A percentile compares a stretch with the other conserved stretches of the same genome.
Conservation (phyloP, 2,797 vertebrate species). For the Gadopsis marmoratus region DNA sequence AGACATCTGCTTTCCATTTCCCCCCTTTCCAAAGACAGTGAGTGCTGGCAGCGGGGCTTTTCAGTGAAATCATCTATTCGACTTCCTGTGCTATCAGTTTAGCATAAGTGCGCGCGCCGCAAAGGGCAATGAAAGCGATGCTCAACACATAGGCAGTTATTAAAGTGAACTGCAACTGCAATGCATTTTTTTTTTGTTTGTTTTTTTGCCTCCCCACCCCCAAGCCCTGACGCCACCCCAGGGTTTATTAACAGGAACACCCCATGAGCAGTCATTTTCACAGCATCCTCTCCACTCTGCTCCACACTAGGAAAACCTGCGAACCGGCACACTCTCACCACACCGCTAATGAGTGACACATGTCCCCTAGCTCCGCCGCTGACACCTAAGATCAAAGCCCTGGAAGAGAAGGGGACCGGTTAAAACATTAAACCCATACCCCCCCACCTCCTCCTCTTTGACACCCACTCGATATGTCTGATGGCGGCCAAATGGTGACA, state of each 20-base stretch:
- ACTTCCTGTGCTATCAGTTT: slow-evolving; percentile 83
- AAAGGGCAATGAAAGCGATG: slow-evolving; percentile 57
- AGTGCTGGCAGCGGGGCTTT: slow-evolving; percentile 76
- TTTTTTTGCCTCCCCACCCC: slow-evolving; percentile 34
- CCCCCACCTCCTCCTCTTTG: slow-evolving; percentile 74
- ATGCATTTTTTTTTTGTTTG: slow-evolving; percentile 34
- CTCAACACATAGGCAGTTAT: slow-evolving; percentile 55
- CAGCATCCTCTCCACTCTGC: slow-evolving; percentile 71
- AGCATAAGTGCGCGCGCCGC: slow-evolving; percentile 66
- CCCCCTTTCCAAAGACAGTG: slow-evolving; percentile 79
- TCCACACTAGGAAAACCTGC: slow-evolving; percentile 52
- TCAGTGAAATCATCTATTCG: slow-evolving; percentile 81
- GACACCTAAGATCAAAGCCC: slow-evolving; percentile 85
- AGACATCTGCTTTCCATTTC: slow-evolving; percentile 85
- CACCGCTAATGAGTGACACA: slow-evolving; percentile 84
- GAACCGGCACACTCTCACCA: slow-evolving; percentile 78
- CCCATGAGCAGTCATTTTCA: slow-evolving; percentile 72
- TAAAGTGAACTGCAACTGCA: slow-evolving; percentile 40
- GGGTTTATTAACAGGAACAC: slow-evolving; percentile 76
- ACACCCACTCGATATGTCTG: slow-evolving; percentile 79
- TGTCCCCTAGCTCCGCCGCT: slow-evolving; percentile 69
- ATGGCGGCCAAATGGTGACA: slow-evolving; percentile 79
- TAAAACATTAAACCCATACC: slow-evolving; percentile 53
- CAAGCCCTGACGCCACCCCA: slow-evolving; percentile 45
- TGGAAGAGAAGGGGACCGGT: slow-evolving; percentile 67